phyloP scores from a whole-genome alignment of 2,888 invertebrate species.

The Sepioteuthis lessoniana region DNA sequence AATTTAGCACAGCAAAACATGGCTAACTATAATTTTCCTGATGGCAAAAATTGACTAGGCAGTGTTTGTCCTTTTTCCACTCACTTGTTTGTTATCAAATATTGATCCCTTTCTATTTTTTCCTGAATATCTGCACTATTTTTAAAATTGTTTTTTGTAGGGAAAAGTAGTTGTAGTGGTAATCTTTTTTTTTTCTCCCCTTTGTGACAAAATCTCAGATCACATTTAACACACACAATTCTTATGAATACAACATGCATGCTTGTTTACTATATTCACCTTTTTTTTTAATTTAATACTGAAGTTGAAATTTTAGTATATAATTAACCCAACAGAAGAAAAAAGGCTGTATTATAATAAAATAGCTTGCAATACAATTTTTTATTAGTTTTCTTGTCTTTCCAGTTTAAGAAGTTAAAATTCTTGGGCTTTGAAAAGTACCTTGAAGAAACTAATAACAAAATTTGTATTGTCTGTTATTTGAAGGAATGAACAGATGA shows the following conservation, averaged over 20 bases:
- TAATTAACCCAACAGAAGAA: not conserved
- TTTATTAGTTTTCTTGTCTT: constrained; percentile 13
- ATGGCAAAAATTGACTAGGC: not conserved
- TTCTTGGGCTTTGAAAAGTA: constrained; percentile 23
- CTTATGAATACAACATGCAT: not conserved
- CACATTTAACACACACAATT: not conserved
- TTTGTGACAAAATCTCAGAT: not conserved
- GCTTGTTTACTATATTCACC: not conserved
- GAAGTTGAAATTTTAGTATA: not conserved
- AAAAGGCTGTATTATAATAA: constrained; percentile 33
- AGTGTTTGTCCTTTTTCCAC: not conserved
- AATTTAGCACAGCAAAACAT: not conserved
- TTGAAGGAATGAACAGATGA: not conserved
- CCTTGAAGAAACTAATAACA: not conserved
- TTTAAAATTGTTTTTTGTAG: not conserved
- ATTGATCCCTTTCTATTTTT: not conserved
- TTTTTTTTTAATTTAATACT: not conserved
- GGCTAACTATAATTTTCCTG: not conserved
- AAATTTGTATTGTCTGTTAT: constrained; percentile 33
- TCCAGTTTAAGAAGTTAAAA: not conserved
- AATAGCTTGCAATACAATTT: constrained; percentile 33
- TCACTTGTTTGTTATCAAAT: not conserved
- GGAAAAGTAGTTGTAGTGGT: not conserved
- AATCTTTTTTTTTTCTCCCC: not conserved
- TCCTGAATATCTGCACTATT: not conserved